Conservation (phyloP, 2,888 invertebrate species). For the Microchrysa polita region DNA sequence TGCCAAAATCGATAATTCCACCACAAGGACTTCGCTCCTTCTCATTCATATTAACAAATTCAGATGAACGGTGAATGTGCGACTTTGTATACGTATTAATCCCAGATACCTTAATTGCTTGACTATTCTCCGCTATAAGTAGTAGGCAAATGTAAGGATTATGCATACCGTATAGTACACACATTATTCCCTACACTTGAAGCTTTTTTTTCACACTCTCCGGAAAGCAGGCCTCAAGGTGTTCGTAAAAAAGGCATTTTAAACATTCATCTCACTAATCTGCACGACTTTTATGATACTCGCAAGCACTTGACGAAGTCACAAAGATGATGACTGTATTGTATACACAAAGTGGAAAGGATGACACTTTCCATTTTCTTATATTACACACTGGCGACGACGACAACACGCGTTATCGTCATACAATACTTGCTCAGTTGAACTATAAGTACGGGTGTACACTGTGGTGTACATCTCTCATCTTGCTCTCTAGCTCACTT, state of each 20-base stretch:
- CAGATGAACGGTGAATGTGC: not conserved
- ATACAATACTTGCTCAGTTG: too few species aligned
- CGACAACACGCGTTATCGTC: too few species aligned
- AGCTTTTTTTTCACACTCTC: not conserved
- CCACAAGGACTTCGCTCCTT: not conserved
- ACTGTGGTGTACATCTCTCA: too few species aligned
- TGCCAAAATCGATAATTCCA: not conserved
- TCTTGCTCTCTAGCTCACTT: not conserved
- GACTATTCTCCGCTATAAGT: not conserved
- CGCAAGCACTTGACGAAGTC: constrained; percentile 32
- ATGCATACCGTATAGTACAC: not conserved
- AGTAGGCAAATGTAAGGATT: not conserved
- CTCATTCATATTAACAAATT: not conserved
- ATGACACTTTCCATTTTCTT: constrained; percentile 20
- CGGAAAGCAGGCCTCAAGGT: not conserved
- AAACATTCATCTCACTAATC: constrained; percentile 37
- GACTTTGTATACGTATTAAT: not conserved
- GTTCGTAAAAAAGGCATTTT: constrained; percentile 28
- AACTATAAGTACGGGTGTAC: too few species aligned
- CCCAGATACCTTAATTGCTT: constrained; percentile 1
- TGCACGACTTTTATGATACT: constrained; percentile 29
- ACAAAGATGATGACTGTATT: constrained; percentile 35
- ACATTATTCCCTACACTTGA: not conserved
- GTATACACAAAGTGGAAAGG: constrained; percentile 21
- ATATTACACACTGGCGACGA: not conserved